Evolutionary conservation across 2,888 invertebrate species (phyloP).

Genomic region (Aphodius granarius): DNA sequence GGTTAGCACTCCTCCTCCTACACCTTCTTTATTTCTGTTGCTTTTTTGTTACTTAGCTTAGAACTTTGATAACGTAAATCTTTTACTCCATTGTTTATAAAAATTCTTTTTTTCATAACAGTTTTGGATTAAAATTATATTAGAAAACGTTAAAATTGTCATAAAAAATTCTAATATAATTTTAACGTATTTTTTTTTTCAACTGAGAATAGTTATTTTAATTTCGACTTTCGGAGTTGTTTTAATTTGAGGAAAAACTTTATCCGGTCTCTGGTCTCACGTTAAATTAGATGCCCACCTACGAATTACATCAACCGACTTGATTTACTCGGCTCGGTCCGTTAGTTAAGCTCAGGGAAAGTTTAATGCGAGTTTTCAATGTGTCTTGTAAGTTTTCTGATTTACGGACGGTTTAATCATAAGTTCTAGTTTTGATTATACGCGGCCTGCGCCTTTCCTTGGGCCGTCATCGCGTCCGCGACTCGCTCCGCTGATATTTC

Average conservation of each 20-base stretch:
- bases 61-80: too few species aligned
- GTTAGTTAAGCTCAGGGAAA: conserved; percentile 29
- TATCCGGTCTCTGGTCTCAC: background rate
- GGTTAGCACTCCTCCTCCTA: too few species aligned
- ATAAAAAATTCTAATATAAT: too few species aligned
- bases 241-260: background rate
- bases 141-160: too few species aligned
- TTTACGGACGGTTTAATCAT: conserved; percentile 29
- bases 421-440: conserved; percentile 25
- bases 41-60: too few species aligned
- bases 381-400: conserved; percentile 29
- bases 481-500: background rate
- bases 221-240: background rate
- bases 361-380: conserved; percentile 32
- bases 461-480: background rate
- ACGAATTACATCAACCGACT: conserved; percentile 17
- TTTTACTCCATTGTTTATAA: too few species aligned
- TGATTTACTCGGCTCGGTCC: conserved; percentile 27
- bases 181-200: too few species aligned
- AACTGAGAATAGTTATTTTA: background rate
- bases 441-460: conserved; percentile 11
- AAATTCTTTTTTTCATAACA: too few species aligned
- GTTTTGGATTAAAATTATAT: too few species aligned
- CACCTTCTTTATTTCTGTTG: too few species aligned
- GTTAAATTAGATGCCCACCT: background rate